Base-by-base conservation (phyloP, 2,888 invertebrate species). In the Hyalella azteca region DNA sequence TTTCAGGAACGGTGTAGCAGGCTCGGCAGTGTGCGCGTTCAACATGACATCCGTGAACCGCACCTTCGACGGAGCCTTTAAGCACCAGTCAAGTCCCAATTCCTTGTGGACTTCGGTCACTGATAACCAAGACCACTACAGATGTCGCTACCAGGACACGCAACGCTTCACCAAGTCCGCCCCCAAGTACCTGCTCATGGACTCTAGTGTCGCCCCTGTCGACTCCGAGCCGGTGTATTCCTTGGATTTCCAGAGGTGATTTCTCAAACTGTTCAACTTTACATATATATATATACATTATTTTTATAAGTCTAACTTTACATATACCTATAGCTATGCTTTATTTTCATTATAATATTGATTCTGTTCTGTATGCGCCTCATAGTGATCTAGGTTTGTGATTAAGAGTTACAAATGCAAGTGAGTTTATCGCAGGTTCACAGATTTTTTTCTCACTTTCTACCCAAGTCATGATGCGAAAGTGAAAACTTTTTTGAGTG, bases 21-120 rank as follows among this genome's bases (percentile, higher is more conserved):
- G 96, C 15, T 95, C 96, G 48, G 97, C 97, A 0, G 92, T 97
- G 5, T 97, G 97, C 87, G 92, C 95, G 2, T 97, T 94, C 89
- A 95, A 94, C 87, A 91, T 96, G 89, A 91, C 93, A 0, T 91
- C 95, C 0, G 93, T 97, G 40, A 91, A 93, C 82, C 90, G 91
- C 0, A 93, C 95, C 0, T 97, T 97, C 87, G 91, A 92, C 78
- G 96, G 96, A 0, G 92, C 94, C 0, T 96, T 94, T 89, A 95
- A 95, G 86, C 92, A 93, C 86, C 95, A 96, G 87, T 92, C 93
- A 84, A 91, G 92, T 40, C 91, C 92, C 0, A 91, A 92, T 41
- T 92, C 93, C 0, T 92, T 93, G 0, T 96, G 96, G 96, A 93
- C 93, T 85, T 91, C 83, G 5, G 80, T 66, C 15, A 77, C 78